Conservation (phyloP, 2,113 vertebrate species). For the Brachirus orientalis region DNA sequence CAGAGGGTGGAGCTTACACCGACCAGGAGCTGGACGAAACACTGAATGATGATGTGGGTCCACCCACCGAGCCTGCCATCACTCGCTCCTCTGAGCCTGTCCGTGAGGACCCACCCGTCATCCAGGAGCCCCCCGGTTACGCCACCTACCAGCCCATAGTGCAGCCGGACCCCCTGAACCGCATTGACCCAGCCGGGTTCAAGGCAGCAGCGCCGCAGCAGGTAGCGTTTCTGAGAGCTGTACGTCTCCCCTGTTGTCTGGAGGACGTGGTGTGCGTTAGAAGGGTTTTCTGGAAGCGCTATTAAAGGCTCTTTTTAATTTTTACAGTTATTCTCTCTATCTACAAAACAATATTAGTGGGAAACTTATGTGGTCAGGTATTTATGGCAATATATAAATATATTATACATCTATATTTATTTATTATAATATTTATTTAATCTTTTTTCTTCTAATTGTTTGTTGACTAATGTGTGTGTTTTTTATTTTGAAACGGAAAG, state of each 20-base stretch:
- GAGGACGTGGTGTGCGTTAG: conserved; percentile 82
- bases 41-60: conserved; percentile 95
- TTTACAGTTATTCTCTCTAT: conserved; percentile 54
- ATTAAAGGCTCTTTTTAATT: conserved; percentile 64
- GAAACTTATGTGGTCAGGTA: conserved; percentile 65
- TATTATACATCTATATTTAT: conserved; percentile 50
- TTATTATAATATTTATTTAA: conserved; percentile 66
- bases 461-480: conserved; percentile 58
- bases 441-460: conserved; percentile 51
- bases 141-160: conserved; percentile 82
- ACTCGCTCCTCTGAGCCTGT: conserved; percentile 98
- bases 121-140: conserved; percentile 89
- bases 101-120: conserved; percentile 91
- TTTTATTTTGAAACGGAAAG: conserved; percentile 56
- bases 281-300: conserved; percentile 82
- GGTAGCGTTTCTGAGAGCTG: conserved; percentile 88
- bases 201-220: conserved; percentile 89
- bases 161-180: conserved; percentile 88
- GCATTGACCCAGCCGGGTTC: conserved; percentile 94
- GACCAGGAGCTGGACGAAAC: conserved; percentile 99
- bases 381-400: conserved; percentile 61
- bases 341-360: conserved; percentile 50
- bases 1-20: conserved; percentile 98
- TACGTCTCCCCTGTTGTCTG: conserved; percentile 82
- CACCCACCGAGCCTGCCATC: conserved; percentile 93